A percentile compares a stretch with the other conserved stretches of the same genome.
Conservation (phyloP, 2,888 invertebrate species). For the Apamea anceps region DNA sequence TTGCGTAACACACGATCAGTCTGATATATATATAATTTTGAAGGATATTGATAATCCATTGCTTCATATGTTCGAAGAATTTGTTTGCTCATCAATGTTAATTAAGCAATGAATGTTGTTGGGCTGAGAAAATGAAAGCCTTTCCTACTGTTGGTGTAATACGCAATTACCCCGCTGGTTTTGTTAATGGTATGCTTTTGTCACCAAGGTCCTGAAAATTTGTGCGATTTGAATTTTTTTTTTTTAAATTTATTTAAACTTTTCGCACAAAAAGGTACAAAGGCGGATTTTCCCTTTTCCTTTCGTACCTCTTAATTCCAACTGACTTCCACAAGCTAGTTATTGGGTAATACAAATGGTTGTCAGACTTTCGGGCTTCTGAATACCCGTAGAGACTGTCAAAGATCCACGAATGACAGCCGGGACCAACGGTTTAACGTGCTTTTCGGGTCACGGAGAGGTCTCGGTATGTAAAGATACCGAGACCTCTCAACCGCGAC, state of each 20-base stretch:
- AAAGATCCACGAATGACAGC: too few relatives aligned
- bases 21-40: background rate
- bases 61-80: background rate
- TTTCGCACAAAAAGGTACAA: too few relatives aligned
- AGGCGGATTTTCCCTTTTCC: background rate
- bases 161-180: too few relatives aligned
- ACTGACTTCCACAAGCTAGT: too few relatives aligned
- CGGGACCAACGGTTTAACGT: too few relatives aligned
- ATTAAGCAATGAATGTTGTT: background rate
- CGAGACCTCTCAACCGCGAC: background rate
- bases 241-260: too few relatives aligned
- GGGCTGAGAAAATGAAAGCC: background rate
- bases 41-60: background rate
- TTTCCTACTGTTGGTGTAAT: too few relatives aligned
- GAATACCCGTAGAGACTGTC: too few relatives aligned
- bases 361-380: too few relatives aligned
- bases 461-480: background rate
- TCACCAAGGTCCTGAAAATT: background rate
- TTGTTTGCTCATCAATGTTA: background rate
- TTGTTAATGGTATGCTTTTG: background rate
- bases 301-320: background rate
- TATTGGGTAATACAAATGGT: too few relatives aligned
- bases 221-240: background rate
- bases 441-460: background rate
- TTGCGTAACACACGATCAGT: background rate